phyloP scores from a whole-genome alignment of 2,113 vertebrate species.

The Myrmecobius fasciatus region DNA sequence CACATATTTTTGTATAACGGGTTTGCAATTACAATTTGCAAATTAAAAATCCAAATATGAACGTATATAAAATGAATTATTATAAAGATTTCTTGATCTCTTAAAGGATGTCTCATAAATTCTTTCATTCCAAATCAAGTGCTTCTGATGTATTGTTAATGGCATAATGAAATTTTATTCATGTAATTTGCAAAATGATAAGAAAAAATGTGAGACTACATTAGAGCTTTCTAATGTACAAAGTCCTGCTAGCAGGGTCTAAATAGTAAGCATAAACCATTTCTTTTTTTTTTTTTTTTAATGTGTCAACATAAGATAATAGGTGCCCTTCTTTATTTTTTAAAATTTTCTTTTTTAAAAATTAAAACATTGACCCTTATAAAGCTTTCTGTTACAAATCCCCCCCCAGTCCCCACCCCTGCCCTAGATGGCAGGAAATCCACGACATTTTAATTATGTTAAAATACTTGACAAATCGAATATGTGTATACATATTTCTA shows the following conservation, averaged over 20 bases:
- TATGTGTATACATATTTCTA: too few species aligned
- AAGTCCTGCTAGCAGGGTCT: not conserved
- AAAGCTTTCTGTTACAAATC: too few species aligned
- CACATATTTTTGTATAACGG: constrained; percentile 12
- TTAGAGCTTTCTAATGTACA: not conserved
- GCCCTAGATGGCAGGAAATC: too few species aligned
- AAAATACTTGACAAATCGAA: too few species aligned
- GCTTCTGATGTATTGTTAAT: not conserved
- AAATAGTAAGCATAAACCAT: not conserved
- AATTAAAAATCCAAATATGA: constrained; percentile 20
- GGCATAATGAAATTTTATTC: not conserved
- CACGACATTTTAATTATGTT: too few species aligned
- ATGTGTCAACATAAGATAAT: too few species aligned
- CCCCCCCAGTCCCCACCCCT: too few species aligned
- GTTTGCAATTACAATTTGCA: constrained; percentile 9
- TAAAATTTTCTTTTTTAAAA: too few species aligned
- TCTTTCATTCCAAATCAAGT: constrained; percentile 9
- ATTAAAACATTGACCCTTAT: too few species aligned
- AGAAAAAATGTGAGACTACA: not conserved
- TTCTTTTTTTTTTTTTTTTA: too few species aligned
- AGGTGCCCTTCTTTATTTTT: too few species aligned
- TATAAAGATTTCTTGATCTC: not conserved
- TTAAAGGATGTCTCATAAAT: constrained; percentile 32
- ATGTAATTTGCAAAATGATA: constrained; percentile 22
- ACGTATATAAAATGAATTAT: not conserved